phyloP scores from a whole-genome alignment of 2,113 vertebrate species.

The Condylura cristata region DNA sequence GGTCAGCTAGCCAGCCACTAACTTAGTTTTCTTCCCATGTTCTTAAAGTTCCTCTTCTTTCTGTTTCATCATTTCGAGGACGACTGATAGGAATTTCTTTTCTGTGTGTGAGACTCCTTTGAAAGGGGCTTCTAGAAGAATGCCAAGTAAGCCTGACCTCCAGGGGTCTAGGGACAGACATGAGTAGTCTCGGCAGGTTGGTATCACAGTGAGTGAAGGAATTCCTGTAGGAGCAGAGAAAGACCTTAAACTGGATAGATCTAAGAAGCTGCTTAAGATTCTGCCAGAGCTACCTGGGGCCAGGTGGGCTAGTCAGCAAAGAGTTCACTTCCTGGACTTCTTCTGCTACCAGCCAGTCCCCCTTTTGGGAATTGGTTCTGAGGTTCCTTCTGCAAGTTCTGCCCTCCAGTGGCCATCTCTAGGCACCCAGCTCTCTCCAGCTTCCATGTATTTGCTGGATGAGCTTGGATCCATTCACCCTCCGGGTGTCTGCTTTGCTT shows the following conservation, averaged over 20 bases:
- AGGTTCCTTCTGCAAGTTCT: background rate
- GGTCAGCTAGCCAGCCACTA: background rate
- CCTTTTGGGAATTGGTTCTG: background rate
- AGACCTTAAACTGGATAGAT: background rate
- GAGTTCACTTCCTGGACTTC: background rate
- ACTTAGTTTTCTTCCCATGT: background rate
- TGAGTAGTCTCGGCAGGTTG: background rate
- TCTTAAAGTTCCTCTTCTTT: slow-evolving; percentile 36
- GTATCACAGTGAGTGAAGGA: background rate
- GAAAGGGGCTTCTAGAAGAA: background rate
- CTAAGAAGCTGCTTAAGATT: background rate
- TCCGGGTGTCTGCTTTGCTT: background rate
- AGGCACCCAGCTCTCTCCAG: background rate
- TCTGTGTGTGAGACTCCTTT: slow-evolving; percentile 4
- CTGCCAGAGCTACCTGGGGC: background rate
- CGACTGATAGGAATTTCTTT: slow-evolving; percentile 2
- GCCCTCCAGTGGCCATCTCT: background rate
- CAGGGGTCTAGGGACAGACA: background rate
- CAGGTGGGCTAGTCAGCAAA: background rate
- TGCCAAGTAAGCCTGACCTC: background rate
- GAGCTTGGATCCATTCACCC: background rate
- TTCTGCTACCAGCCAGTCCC: background rate
- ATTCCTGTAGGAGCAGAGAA: background rate
- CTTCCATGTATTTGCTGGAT: background rate
- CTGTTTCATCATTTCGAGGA: background rate